Base-by-base conservation (phyloP, 2,113 vertebrate species). In the Antennarius striatus region DNA sequence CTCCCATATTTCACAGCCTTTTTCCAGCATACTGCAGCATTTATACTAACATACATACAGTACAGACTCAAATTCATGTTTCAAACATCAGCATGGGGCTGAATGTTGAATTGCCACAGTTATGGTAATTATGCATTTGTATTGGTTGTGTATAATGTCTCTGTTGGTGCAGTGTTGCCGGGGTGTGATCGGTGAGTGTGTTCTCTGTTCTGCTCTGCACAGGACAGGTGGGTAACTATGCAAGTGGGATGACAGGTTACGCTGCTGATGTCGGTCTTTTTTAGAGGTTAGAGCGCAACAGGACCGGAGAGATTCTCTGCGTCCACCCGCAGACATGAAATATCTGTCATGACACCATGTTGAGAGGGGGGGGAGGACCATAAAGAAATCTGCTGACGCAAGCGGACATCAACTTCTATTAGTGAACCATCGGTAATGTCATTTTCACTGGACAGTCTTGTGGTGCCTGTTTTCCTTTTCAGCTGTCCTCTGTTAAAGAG, bases 361-460 rank as follows among this genome's bases (percentile, higher is more conserved):
- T 48, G 82, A 75, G 86, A 79, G 78, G 51, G 57, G 65, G 64
- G 53, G 28, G 68, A 74, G 29, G 81, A 82, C 82, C 77, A 85
- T 87, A 81, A 88, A 82, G 82, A 73, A 85, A 58, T 77, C 68
- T 74, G 88, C 91, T 90, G 91, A 92, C 48, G 56, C 70, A 53
- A 48, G 14, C 17, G 72, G 59, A 84, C 30, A 78, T 88, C 89
- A 30, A 56, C 71, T 83, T 70, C 55, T 63, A 75, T 88, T 82
- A 86, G 58, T 32, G 76, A 79, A 74, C 68, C 81, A 84, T 77
- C 86, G 88, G 77, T 59, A 81, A 48, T 60, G 56, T 71, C 22
- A 68, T 68, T 77, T 86, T 74, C 57, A 68, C 49, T 36, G 59
- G 66, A 48, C 4, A 55, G 71, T 14, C 17, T 36, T 50, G 45